Base-by-base conservation (phyloP, 2,797 vertebrate species). In the Ispidina picta region DNA sequence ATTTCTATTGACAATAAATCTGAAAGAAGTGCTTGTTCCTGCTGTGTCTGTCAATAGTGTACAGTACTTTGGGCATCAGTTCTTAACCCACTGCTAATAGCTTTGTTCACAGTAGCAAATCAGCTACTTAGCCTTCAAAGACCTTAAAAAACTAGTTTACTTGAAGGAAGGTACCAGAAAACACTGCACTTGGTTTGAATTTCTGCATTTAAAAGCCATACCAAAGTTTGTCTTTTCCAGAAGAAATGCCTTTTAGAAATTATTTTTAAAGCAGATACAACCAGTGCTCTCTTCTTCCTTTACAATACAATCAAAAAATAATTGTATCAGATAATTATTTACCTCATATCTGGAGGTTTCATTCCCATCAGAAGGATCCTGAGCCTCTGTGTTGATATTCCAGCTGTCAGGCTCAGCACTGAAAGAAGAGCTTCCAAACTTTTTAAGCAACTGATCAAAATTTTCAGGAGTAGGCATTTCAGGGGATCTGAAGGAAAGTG, bases 401-500 rank as follows among this genome's bases (percentile, higher is more conserved):
- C 98, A 98, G 54, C 80, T 75, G 66, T 89, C 95, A 71, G 94
- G 94, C 60, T 95, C 94, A 28, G 94, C 73, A 70, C 94, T 94
- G 54, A 98, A 98, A 28, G 95, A 5, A 74, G 97, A 97, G 77
- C 89, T 96, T 86, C 85, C 87, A 86, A 98, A 98, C 20, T 87
- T 75, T 46, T 96, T 29, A 76, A 98, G 98, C 73, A 99, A 96
- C 5, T 62, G 89, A 86, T 99, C 98, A 93, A 99, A 99, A 96
- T 97, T 98, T 58, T 93, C 90, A 63, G 97, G 83, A 10, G 98
- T 98, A 68, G 99, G 98, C 48, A 98, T 97, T 96, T 98, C 96
- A 3, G 98, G 98, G 33, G 97, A 76, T 59, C 94, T 93, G 86
- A 98, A 98, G 70, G 97, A 98, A 21, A 99, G 89, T 9, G 98